Base-by-base conservation (phyloP, 2,888 invertebrate genomes). In the Leucania comma region DNA sequence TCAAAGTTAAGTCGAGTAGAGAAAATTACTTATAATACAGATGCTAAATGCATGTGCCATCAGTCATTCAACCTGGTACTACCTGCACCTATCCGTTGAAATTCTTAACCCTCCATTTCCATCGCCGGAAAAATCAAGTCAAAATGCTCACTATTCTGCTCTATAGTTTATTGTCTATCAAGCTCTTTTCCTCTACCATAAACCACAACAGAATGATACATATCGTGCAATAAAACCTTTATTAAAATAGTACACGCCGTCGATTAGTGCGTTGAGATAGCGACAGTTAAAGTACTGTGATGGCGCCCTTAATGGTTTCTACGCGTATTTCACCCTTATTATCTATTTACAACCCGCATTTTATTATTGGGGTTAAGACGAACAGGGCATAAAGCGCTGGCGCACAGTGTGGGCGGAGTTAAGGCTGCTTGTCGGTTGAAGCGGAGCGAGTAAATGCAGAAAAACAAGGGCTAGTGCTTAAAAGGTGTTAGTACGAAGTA, bases 321-420 rank as follows among this genome's bases (percentile, higher is more conserved):
- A 90, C 89, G 85, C 88, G 90, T 90, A 91, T 93, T 92, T 87
- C 91, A 86, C 93, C 93, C 95, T 93, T 95, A 96, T 96, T 95
- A 96, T 95, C 94, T 95, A 95, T 96, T 96, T 95, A 96, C 95
- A 92, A 92, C 95, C 94, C 91, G 90, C 95, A 95, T 96, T 95
- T 96, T 95, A 95, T 96, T 95, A 96, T 96, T 95, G 95, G 95
- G 95, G 95, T 95, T 96, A 96, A 95, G 94, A 94, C 75, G 88
- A 89, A 89, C 89, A 89, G 88, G 88, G 88, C 85, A 91, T 93
- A 93, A 93, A 92, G 90, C 87, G 89, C 90, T 88, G 82, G 87
- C 89, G 89, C 88, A 89, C 84, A 78, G 88, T 85, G 82, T 89
- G 84, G 95, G 95, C 92, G 93, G 90, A 89, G 91, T 89, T 86